Conservation (phyloP, 2,888 invertebrate genomes). For the Dasysyrphus albostriatus region DNA sequence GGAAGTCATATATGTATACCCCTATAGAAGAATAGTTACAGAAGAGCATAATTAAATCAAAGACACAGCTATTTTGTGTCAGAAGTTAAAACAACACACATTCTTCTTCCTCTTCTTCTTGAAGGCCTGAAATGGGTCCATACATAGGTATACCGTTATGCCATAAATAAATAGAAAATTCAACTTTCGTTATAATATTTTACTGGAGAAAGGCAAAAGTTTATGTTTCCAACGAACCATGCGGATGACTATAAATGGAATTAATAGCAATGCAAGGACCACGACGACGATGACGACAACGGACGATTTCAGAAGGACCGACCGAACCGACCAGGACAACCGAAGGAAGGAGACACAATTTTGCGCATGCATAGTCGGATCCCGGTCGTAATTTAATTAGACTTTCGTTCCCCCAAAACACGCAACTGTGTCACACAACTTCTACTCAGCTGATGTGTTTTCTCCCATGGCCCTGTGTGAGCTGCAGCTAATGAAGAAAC, state of each 20-base stretch:
- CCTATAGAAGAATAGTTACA: slow-evolving; percentile 13
- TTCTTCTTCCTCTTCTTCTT: neutral
- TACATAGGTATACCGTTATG: neutral
- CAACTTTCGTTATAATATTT: slow-evolving; percentile 15
- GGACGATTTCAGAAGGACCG: neutral
- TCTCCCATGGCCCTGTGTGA: neutral
- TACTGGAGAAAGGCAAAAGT: neutral
- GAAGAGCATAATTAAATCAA: slow-evolving; percentile 46
- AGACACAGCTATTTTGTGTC: slow-evolving; percentile 27
- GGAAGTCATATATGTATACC: neutral
- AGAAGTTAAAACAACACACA: slow-evolving; percentile 27
- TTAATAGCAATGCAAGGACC: slow-evolving; percentile 2
- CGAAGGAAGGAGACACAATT: slow-evolving; percentile 22
- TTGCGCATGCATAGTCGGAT: slow-evolving; percentile 25
- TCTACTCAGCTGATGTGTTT: slow-evolving; percentile 18
- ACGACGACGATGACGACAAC: neutral
- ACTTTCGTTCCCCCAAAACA: slow-evolving; percentile 34
- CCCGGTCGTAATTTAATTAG: slow-evolving; percentile 60
- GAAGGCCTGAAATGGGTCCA: neutral
- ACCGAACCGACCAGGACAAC: neutral
- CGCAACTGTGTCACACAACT: slow-evolving; percentile 45
- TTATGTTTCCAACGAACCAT: slow-evolving; percentile 24
- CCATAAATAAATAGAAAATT: slow-evolving; percentile 36
- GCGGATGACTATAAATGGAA: slow-evolving; percentile 20
- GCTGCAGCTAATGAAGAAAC: slow-evolving; percentile 57